Evolutionary conservation across 1,140 invertebrate genomes (phyloP).

Genomic region (Galendromus occidentalis): DNA sequence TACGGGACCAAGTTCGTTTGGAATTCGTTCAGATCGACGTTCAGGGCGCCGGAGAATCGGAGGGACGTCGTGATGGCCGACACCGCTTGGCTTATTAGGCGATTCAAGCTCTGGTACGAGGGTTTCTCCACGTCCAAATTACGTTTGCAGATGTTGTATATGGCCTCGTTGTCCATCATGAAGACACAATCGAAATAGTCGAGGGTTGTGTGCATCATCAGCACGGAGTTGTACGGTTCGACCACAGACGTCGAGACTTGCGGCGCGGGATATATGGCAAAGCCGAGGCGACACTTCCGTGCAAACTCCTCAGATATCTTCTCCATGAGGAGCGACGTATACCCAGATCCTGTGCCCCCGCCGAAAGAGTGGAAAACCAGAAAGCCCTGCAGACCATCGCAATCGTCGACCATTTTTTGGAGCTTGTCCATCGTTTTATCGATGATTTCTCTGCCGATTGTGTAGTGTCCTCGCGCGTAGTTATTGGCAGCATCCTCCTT

Average conservation of each 20-base stretch:
- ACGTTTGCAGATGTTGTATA: slow-evolving; percentile 45
- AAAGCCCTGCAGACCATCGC: no score
- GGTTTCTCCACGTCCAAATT: slow-evolving; percentile 41
- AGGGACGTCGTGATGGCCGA: slow-evolving; percentile 40
- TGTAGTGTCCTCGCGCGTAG: slow-evolving; percentile 38
- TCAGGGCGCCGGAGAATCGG: slow-evolving; percentile 49
- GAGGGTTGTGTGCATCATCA: slow-evolving; percentile 56
- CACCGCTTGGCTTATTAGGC: slow-evolving; percentile 36
- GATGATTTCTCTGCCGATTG: slow-evolving; percentile 37
- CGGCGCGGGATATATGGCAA: slow-evolving; percentile 35
- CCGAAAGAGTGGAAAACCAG: slow-evolving; percentile 30
- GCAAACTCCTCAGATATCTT: slow-evolving; percentile 23
- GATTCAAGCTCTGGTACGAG: slow-evolving; percentile 36
- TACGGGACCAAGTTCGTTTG: slow-evolving; percentile 47
- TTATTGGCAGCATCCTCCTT: slow-evolving; percentile 43
- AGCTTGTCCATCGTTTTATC: slow-evolving; percentile 19
- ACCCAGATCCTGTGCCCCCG: slow-evolving; percentile 34
- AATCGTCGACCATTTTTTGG: no score
- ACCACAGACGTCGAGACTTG: slow-evolving; percentile 49
- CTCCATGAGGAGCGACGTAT: slow-evolving; percentile 33
- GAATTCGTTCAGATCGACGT: slow-evolving; percentile 46
- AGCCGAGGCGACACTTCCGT: slow-evolving; percentile 25
- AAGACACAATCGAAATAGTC: slow-evolving; percentile 61
- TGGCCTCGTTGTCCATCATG: slow-evolving; percentile 48
- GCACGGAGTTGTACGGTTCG: slow-evolving; percentile 66